Conservation (phyloP, 2,888 invertebrate species). For the Protophormia terraenovae region DNA sequence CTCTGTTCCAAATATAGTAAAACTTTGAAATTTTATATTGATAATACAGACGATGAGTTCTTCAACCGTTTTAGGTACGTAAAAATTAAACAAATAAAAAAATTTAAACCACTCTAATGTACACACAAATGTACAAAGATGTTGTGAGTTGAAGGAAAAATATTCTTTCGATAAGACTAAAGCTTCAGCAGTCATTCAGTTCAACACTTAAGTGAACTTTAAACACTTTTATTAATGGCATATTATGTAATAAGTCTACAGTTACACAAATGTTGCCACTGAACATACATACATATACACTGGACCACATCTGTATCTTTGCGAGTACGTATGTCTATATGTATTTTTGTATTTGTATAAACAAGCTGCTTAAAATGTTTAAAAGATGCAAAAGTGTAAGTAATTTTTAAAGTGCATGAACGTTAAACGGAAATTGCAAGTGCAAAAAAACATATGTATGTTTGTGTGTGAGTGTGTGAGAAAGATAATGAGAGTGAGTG, state of each 20-base stretch:
- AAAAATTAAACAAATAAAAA: no score
- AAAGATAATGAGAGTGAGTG: background rate
- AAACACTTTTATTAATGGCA: constrained; percentile 70
- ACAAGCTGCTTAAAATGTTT: background rate
- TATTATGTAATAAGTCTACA: constrained; percentile 65
- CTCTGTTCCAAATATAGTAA: no score
- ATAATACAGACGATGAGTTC: no score
- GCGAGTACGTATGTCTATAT: background rate
- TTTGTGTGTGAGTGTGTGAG: background rate
- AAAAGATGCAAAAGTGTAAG: background rate
- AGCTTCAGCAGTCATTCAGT: constrained; percentile 38
- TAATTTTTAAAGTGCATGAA: background rate
- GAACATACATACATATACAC: background rate
- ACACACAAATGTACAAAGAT: background rate
- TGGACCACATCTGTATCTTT: background rate
- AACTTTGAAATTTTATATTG: no score
- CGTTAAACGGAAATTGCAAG: background rate
- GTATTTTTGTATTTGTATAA: background rate
- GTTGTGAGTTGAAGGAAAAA: background rate
- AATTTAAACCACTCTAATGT: no score
- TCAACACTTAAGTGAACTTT: constrained; percentile 69
- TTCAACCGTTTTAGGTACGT: no score
- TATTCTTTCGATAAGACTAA: constrained; percentile 1
- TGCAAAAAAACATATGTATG: background rate
- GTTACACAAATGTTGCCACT: constrained; percentile 12